phyloP scores from a whole-genome alignment of 2,797 vertebrate genomes.

The Graptemys geographica region DNA sequence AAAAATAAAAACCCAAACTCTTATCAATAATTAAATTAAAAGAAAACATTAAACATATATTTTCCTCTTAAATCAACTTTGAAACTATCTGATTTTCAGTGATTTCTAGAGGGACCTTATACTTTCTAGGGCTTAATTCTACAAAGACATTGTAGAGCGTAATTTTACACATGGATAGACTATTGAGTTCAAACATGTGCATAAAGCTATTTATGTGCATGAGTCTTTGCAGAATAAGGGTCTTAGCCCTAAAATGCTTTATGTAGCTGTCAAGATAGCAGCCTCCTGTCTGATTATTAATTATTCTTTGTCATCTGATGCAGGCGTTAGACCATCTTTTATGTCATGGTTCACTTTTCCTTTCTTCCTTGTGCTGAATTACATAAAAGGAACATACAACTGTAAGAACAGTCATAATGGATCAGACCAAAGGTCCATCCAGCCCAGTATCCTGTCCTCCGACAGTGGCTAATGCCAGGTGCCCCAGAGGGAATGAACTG shows the following conservation, averaged over 20 bases:
- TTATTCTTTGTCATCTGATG: neutral
- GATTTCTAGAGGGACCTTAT: neutral
- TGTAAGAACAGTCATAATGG: too few species aligned
- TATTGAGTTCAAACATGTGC: conserved; percentile 4
- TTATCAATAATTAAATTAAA: neutral
- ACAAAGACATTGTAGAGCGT: neutral
- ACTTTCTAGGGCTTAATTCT: neutral
- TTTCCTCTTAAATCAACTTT: neutral
- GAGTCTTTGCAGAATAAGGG: accelerated
- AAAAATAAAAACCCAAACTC: neutral
- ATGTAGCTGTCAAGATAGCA: neutral
- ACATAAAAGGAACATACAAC: neutral
- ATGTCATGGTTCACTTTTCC: neutral
- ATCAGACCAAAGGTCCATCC: too few species aligned
- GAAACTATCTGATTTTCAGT: neutral
- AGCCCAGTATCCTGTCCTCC: too few species aligned
- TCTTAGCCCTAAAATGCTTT: neutral
- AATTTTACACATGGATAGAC: neutral
- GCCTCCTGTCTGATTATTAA: neutral
- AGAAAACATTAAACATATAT: neutral
- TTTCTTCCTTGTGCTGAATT: neutral
- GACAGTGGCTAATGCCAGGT: too few species aligned
- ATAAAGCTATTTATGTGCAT: neutral
- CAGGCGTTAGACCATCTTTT: neutral
- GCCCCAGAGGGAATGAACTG: too few species aligned